Conservation (phyloP, 2,888 invertebrate genomes). For the Orthonychiurus folsomi region DNA sequence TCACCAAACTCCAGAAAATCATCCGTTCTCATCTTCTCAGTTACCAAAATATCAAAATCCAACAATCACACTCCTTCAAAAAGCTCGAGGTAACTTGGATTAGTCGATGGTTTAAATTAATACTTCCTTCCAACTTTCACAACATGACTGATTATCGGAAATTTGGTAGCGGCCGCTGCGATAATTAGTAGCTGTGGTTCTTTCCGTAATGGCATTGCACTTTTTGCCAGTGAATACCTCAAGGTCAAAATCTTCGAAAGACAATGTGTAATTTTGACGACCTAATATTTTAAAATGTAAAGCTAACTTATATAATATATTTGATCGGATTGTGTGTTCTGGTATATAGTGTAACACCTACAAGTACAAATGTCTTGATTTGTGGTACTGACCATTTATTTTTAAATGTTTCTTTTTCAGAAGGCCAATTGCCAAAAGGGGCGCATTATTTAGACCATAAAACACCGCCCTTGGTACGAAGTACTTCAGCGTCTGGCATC, state of each 20-base stretch:
- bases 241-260: too few species aligned
- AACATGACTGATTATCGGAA: too few species aligned
- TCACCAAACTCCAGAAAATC: background rate
- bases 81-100: conserved; percentile 64
- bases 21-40: background rate
- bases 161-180: too few species aligned
- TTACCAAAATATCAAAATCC: conserved; percentile 75
- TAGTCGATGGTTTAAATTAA: too few species aligned
- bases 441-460: conserved; percentile 60
- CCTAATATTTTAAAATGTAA: background rate
- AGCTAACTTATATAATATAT: background rate
- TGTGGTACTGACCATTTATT: too few species aligned
- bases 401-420: conserved; percentile 51
- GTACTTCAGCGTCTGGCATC: conserved; percentile 22
- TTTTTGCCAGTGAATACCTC: too few species aligned
- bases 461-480: conserved; percentile 20
- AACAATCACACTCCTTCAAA: conserved; percentile 75
- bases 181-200: too few species aligned
- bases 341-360: too few species aligned
- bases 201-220: too few species aligned
- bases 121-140: background rate
- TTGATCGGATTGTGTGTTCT: too few species aligned
- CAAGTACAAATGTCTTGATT: conserved; percentile 7
- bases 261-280: background rate
- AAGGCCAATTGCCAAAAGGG: conserved; percentile 71